Base-by-base conservation (phyloP, 2,113 vertebrate species). In the Coptodon bakossiorum region DNA sequence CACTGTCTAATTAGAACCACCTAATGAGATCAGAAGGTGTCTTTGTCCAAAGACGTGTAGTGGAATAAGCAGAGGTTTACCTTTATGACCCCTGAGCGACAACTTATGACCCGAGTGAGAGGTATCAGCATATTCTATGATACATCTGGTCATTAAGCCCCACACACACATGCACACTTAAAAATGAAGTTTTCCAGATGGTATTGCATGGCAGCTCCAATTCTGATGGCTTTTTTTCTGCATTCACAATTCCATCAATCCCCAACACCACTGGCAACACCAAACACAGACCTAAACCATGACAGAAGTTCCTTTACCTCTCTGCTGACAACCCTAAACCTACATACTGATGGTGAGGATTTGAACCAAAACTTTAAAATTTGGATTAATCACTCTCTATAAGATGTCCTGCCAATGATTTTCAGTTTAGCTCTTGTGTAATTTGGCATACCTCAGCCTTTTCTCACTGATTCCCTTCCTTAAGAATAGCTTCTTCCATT, bases 1-100 rank as follows among this genome's bases (percentile, higher is more conserved):
- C 94, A 90, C 86, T 87, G 89, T 95, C 91, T 95, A 94, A 95
- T 96, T 93, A 92, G 85, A 90, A 38, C 71, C 82, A 84, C 81
- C 82, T 94, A 95, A 95, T 94, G 93, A 93, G 93, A 94, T 89
- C 89, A 90, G 56, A 83, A 85, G 63, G 87, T 91, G 88, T 91
- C 81, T 92, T 81, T 83, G 84, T 85, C 84, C 80, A 66, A 48
- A 81, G 87, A 93, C 80, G 48, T 86, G 89, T 61, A 54, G 36
- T 11, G 17, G 59, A 87, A 87, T 38, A 71, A 66, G 79, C 71
- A 68, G 43, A 29, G 52, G 24, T 59, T 83, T 85, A 19, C 81
- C 81, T 81, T 17, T 68, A 80, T 90, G 90, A 92, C 86, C 89
- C 57, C 78, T 43, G 22, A 40, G 59, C 50, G 87, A 79, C 38